These are phyloP conservation scores for Acanthaster planci DNA, from an alignment of 35 echinoderm and acorn worm genomes.

Conservation along the genomic window DNA sequence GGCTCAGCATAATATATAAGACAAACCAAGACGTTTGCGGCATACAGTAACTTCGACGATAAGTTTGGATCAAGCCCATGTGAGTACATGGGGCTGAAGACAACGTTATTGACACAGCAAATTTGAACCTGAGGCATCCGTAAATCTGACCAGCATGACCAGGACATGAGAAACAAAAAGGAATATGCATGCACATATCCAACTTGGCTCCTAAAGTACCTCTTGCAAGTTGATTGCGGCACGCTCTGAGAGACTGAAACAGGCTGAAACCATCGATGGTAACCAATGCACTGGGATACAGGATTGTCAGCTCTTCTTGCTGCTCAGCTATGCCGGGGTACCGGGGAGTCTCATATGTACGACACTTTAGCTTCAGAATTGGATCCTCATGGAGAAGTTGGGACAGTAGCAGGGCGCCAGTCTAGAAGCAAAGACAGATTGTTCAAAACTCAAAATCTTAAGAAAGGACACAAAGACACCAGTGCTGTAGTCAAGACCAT, in stretches of 20 bases:
- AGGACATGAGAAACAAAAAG: background rate
- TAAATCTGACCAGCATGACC: no score
- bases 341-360: constrained; percentile 81
- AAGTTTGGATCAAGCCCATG: no score
- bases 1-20: no score
- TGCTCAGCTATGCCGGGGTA: constrained; percentile 84
- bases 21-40: no score
- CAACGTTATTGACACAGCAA: no score
- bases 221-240: constrained; percentile 93
- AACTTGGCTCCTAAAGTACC: constrained; percentile 38
- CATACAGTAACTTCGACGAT: no score
- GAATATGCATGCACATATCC: background rate
- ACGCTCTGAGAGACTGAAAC: constrained; percentile 89
- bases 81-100: no score
- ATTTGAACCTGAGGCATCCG: background rate
- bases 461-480: no score
- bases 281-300: constrained; percentile 83
- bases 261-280: constrained; percentile 95
- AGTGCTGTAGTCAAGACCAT: no score
- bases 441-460: background rate
- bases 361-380: constrained; percentile 86
- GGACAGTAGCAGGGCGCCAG: constrained; percentile 80
- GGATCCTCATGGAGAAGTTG: constrained; percentile 95
- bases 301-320: constrained; percentile 89
- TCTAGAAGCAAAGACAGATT: constrained; percentile 32